Conservation (phyloP, 2,797 vertebrate genomes). For the Chaetodon trifasciatus region DNA sequence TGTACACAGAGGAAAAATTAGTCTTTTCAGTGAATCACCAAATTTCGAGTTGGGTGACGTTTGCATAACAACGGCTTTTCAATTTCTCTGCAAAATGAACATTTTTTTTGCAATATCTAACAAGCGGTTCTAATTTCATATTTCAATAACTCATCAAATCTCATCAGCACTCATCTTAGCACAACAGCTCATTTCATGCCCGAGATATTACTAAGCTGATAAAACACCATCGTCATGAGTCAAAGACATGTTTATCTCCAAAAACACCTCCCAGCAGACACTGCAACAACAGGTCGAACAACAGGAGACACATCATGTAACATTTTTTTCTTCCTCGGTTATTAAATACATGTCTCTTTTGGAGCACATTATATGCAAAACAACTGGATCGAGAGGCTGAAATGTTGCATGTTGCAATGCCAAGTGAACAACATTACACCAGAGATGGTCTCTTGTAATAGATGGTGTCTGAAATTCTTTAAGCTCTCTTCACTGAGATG, state of each 20-base stretch:
- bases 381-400: background rate
- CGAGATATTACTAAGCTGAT: background rate
- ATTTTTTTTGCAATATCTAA: background rate
- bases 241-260: constrained; percentile 2
- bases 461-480: too few relatives aligned
- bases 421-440: too few relatives aligned
- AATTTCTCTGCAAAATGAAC: background rate
- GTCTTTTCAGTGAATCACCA: too few relatives aligned
- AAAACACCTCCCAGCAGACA: background rate
- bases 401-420: too few relatives aligned
- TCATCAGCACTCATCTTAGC: background rate
- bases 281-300: background rate
- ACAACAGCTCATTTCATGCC: background rate
- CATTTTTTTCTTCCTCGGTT: background rate
- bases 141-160: constrained; percentile 11
- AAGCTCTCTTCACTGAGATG: too few relatives aligned
- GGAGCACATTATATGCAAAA: background rate
- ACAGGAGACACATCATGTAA: background rate
- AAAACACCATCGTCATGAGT: background rate
- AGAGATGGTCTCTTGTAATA: too few relatives aligned
- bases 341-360: background rate
- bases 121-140: constrained; percentile 5
- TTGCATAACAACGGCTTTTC: background rate
- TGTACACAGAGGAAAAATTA: too few relatives aligned
- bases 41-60: background rate